Evolutionary conservation across 2,888 invertebrate genomes (phyloP).

Genomic region (Tetramorium bicarinatum): DNA sequence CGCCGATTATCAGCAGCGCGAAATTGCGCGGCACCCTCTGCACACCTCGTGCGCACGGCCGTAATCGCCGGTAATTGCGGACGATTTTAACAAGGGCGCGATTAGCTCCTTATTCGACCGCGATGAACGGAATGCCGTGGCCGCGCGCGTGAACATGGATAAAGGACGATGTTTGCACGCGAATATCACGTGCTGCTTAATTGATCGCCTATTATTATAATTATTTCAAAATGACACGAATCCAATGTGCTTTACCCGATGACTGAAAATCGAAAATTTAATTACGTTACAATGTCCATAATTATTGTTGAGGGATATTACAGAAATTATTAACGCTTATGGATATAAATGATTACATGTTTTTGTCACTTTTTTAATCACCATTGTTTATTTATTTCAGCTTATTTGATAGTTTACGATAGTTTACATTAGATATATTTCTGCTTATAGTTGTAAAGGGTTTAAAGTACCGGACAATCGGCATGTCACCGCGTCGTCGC

Average conservation of each 20-base stretch:
- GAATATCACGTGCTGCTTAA: neutral
- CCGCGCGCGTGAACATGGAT: neutral
- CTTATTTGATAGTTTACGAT: neutral
- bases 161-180: neutral
- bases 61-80: conserved; percentile 28
- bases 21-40: neutral
- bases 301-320: neutral
- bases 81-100: conserved; percentile 21
- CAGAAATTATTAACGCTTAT: neutral
- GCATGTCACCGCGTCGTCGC: conserved; percentile 6
- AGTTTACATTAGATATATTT: neutral
- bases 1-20: conserved; percentile 26
- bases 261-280: neutral
- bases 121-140: conserved; percentile 3
- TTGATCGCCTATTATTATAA: neutral
- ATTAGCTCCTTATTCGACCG: conserved; percentile 24
- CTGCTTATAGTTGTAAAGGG: neutral
- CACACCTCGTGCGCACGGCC: neutral
- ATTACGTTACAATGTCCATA: neutral
- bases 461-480: neutral
- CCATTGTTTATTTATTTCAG: neutral
- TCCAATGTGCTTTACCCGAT: neutral
- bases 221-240: neutral
- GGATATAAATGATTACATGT: neutral
- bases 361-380: neutral